Evolutionary conservation across 1,140 invertebrate species (phyloP).

Genomic region (Neodiprion pinetum): DNA sequence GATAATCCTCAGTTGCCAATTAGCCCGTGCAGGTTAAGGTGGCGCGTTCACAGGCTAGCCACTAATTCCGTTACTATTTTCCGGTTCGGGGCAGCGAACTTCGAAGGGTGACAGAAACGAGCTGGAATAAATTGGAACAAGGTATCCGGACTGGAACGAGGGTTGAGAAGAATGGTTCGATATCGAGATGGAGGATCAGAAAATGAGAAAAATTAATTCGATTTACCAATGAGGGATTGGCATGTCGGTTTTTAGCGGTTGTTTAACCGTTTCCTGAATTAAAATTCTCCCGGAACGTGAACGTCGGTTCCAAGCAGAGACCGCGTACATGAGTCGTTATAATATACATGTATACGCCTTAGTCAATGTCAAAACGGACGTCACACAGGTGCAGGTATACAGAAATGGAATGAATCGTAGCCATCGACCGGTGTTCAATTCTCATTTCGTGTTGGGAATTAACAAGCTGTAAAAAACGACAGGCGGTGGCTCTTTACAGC

Average conservation of each 20-base stretch:
- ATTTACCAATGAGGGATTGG: too few species aligned
- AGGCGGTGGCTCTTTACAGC: not conserved
- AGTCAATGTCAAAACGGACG: not conserved
- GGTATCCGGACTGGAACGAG: not conserved
- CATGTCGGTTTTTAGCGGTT: too few species aligned
- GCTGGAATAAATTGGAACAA: too few species aligned
- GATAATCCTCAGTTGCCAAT: not conserved
- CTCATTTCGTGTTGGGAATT: constrained; percentile 4
- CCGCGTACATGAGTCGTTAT: constrained; percentile 6
- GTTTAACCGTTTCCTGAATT: too few species aligned
- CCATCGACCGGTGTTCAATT: not conserved
- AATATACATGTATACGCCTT: not conserved
- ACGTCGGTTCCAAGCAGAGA: constrained; percentile 32
- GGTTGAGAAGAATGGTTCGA: too few species aligned
- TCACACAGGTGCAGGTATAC: constrained; percentile 4
- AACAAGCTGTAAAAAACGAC: not conserved
- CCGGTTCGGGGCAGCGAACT: not conserved
- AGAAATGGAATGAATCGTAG: not conserved
- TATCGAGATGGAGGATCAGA: too few species aligned
- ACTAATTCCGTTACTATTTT: not conserved
- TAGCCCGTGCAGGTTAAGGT: not conserved
- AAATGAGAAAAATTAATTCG: too few species aligned
- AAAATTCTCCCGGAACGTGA: constrained; percentile 16
- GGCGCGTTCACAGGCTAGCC: not conserved
- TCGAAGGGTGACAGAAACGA: not conserved